A percentile compares a stretch with the other conserved stretches of the same genome.
Evolutionary conservation across 2,888 invertebrate species (phyloP).

Genomic region (Strigamia maritima): DNA sequence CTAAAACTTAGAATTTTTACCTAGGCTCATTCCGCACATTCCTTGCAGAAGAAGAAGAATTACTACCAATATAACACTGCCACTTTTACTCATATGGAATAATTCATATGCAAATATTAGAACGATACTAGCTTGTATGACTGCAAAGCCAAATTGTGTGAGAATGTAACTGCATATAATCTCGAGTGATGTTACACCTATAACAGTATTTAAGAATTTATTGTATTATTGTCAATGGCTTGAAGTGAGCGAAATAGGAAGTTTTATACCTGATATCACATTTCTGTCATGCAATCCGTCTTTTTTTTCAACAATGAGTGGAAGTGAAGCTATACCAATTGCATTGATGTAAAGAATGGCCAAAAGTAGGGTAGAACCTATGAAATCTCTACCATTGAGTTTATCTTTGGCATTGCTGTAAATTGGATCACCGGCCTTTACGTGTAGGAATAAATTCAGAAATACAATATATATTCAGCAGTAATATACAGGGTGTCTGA

Average conservation of each 20-base stretch:
- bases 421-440: background rate
- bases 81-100: constrained; percentile 84
- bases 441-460: too few species aligned
- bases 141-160: constrained; percentile 92
- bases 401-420: too few species aligned
- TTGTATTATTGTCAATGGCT: too few species aligned
- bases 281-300: constrained; percentile 87
- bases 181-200: constrained; percentile 84
- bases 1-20: too few species aligned
- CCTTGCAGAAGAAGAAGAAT: constrained; percentile 83
- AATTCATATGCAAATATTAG: constrained; percentile 86
- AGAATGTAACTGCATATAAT: constrained; percentile 89
- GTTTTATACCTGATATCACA: constrained; percentile 72
- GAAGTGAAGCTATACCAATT: constrained; percentile 87
- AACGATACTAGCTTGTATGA: constrained; percentile 85
- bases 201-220: background rate
- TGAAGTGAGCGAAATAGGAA: background rate
- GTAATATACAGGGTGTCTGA: too few species aligned
- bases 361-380: constrained; percentile 86
- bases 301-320: constrained; percentile 83
- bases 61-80: constrained; percentile 78
- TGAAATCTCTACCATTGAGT: constrained; percentile 96
- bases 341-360: constrained; percentile 96
- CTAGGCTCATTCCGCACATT: constrained; percentile 93
- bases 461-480: too few species aligned